Evolutionary conservation across 2,113 vertebrate genomes (phyloP), one percentile per base, ranked within the genome.

Genomic region (Leptosomus discolor): DNA sequence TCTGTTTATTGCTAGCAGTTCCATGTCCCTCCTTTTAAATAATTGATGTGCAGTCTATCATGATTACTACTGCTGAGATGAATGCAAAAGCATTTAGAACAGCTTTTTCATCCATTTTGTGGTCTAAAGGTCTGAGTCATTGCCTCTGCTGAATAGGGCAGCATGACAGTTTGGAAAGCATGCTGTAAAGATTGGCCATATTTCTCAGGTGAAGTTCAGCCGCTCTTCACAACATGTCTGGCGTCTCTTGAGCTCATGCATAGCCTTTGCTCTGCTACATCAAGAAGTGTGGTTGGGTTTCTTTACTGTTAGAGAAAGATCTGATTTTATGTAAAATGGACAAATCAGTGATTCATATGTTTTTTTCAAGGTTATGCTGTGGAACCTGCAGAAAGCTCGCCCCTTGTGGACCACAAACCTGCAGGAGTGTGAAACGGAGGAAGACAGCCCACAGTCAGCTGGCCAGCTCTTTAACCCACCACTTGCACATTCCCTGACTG

Each of bases 381-480:
- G 99, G 99, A 99, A 97, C 96, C 97, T 99, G 90, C 99, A 99
- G 97, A 99, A 99, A 96, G 98, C 98, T 53, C 98, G 99, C 6
- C 99, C 99, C 3, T 80, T 99, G 60, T 99, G 99, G 99, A 98
- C 97, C 39, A 95, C 96, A 46, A 99, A 98, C 93, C 98, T 99
- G 65, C 99, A 99, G 96, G 98, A 99, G 37, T 94, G 97, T 64
- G 97, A 96, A 73, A 30, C 32, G 7, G 98, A 99, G 83, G 98
- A 98, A 9, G 97, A 97, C 29, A 97, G 96, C 2, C 83, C 64
- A 0, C 98, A 98, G 58, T 96, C 98, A 80, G 97, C 97, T 0
- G 96, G 98, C 16, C 99, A 99, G 97, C 98, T 99, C 75, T 98
- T 99, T 75, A 99, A 99, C 96, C 99, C 99, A 0, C 99, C 99